These are phyloP conservation scores for Eonycteris spelaea DNA, from an alignment of 2,113 vertebrate genomes.

Conservation along the genomic window DNA sequence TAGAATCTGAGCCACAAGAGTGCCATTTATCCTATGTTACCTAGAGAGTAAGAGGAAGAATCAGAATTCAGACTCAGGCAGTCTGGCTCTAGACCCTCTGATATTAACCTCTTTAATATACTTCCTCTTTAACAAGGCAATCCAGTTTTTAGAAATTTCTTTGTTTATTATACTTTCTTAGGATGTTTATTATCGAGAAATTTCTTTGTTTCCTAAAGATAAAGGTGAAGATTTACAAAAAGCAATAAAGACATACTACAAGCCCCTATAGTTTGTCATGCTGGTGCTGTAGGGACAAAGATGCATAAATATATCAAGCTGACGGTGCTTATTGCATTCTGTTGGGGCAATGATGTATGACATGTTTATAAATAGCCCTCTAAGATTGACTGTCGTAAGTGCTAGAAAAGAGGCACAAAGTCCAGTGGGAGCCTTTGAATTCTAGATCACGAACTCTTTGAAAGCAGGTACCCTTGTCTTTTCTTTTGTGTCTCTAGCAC, in stretches of 20 bases:
- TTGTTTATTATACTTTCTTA: neutral
- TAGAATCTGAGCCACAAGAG: neutral
- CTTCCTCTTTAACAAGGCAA: neutral
- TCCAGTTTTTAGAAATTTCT: neutral
- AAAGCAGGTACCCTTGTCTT: neutral
- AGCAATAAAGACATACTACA: neutral
- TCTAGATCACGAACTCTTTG: neutral
- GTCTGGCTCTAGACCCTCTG: neutral
- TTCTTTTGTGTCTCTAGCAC: neutral
- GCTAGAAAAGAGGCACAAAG: neutral
- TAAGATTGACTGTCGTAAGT: neutral
- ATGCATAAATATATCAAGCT: neutral
- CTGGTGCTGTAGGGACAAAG: neutral
- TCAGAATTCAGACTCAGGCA: neutral
- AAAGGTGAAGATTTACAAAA: neutral
- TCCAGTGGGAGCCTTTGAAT: neutral
- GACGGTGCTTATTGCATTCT: neutral
- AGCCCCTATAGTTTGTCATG: neutral
- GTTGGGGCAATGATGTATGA: neutral
- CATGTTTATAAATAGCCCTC: neutral
- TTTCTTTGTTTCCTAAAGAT: neutral
- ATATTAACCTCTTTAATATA: neutral
- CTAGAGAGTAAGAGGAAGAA: no score
- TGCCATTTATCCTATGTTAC: neutral
- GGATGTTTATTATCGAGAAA: neutral